Percentiles rank a stretch among this genome's conserved stretches.
Conservation (phyloP, 2,797 vertebrate species). For the Benthosema pterotum region DNA sequence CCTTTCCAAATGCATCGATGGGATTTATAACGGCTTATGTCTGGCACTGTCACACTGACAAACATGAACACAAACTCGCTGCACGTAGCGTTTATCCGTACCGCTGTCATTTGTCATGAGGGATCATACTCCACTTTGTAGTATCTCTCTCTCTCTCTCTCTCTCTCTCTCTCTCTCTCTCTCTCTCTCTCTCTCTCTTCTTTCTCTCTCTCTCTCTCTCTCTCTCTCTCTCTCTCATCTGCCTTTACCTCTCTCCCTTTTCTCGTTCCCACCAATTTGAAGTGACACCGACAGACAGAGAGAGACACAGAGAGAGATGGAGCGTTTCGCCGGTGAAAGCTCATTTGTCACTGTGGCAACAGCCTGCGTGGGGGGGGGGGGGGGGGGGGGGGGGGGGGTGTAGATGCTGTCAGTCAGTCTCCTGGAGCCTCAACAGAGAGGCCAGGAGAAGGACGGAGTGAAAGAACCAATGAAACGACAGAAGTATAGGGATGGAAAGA, state of each 20-base stretch:
- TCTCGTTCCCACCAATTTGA: slow-evolving; percentile 39
- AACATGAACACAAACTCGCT: slow-evolving; percentile 32
- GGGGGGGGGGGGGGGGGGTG: slow-evolving; percentile 31
- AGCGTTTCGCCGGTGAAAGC: slow-evolving; percentile 61
- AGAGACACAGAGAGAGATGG: slow-evolving; percentile 58
- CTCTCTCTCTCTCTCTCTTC: slow-evolving; percentile 1
- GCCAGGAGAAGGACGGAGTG: slow-evolving; percentile 3
- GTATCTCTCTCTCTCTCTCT: not conserved
- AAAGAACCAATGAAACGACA: slow-evolving; percentile 30
- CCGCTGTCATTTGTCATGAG: slow-evolving; percentile 46
- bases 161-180: slow-evolving; percentile 8
- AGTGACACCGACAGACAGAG: slow-evolving; percentile 45
- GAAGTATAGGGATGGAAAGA: not conserved
- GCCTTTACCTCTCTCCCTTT: not conserved
- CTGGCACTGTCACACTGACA: slow-evolving; percentile 10
- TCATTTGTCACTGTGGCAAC: slow-evolving; percentile 76
- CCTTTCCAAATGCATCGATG: no score
- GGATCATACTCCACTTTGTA: slow-evolving; percentile 35
- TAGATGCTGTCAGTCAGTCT: slow-evolving; percentile 47
- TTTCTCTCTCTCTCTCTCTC: not conserved
- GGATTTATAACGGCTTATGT: no score
- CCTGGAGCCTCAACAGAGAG: slow-evolving; percentile 37
- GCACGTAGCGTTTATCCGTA: slow-evolving; percentile 36
- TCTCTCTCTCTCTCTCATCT: not conserved
- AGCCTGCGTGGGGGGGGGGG: slow-evolving; percentile 17